A percentile compares a stretch with the other conserved stretches of the same genome.
phyloP scores from a whole-genome alignment of 2,113 vertebrate species.

The Bambusicola thoracicus region DNA sequence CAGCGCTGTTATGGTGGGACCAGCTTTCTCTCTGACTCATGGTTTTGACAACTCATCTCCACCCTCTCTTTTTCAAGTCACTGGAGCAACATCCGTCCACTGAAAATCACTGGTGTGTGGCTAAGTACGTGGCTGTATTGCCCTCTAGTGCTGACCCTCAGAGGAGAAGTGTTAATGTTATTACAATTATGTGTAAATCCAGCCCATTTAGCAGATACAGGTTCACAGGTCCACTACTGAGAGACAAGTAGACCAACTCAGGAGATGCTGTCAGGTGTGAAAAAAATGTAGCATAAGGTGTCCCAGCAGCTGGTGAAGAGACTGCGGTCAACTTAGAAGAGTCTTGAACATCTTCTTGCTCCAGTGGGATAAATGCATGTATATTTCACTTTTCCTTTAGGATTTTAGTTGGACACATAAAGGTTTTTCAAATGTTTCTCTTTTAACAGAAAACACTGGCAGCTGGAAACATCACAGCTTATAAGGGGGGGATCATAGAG shows the following conservation, averaged over 20 bases:
- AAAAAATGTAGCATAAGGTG: background rate
- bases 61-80: constrained; percentile 25
- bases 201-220: background rate
- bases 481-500: rapidly evolving
- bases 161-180: background rate
- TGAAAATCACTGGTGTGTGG: background rate
- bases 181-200: background rate
- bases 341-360: background rate
- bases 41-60: constrained; percentile 31
- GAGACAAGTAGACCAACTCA: rapidly evolving
- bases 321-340: background rate
- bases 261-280: background rate
- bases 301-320: background rate
- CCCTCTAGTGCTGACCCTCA: constrained; percentile 67
- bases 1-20: constrained; percentile 48
- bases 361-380: background rate
- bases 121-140: constrained; percentile 41
- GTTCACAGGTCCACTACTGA: background rate
- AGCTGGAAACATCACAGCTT: background rate
- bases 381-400: background rate
- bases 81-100: background rate
- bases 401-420: background rate
- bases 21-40: constrained; percentile 49
- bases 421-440: background rate
- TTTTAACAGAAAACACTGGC: background rate